Conservation (phyloP, 2,888 invertebrate species). For the Drosophila quinaria region DNA sequence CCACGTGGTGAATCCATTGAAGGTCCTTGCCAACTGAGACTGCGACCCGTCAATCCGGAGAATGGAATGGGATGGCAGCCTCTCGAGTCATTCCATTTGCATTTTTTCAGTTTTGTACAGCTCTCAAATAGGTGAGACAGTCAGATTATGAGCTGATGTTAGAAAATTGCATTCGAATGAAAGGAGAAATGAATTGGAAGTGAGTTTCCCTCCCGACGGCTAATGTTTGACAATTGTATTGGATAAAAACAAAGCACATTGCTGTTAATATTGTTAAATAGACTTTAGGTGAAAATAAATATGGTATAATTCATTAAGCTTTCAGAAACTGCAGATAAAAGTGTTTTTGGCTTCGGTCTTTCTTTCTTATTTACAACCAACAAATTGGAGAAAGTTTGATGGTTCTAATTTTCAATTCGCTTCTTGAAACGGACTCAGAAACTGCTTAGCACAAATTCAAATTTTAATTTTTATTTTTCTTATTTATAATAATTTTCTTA, state of each 20-base stretch:
- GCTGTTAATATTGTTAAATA: not conserved
- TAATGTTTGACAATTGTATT: not conserved
- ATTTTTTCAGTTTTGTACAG: conserved; percentile 17
- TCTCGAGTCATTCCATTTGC: conserved; percentile 27
- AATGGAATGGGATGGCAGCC: not conserved
- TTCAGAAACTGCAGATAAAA: too few relatives aligned
- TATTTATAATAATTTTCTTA: too few relatives aligned
- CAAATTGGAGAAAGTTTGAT: too few relatives aligned
- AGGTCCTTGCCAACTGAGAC: conserved; percentile 33
- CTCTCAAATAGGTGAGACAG: conserved; percentile 19
- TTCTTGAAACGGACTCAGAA: too few relatives aligned
- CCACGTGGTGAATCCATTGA: conserved; percentile 12
- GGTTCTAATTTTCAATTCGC: too few relatives aligned
- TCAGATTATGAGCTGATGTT: conserved; percentile 19
- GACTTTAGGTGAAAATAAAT: not conserved
- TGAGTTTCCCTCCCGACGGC: not conserved
- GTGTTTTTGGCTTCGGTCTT: too few relatives aligned
- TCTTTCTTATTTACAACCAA: too few relatives aligned
- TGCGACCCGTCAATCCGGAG: not conserved
- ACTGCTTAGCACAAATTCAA: too few relatives aligned
- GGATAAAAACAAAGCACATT: not conserved
- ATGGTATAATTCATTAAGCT: not conserved
- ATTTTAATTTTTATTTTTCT: too few relatives aligned
- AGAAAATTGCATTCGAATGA: not conserved
- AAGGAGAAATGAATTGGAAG: not conserved